Conservation (phyloP, 1,140 invertebrate genomes). For the Spodoptera frugiperda region DNA sequence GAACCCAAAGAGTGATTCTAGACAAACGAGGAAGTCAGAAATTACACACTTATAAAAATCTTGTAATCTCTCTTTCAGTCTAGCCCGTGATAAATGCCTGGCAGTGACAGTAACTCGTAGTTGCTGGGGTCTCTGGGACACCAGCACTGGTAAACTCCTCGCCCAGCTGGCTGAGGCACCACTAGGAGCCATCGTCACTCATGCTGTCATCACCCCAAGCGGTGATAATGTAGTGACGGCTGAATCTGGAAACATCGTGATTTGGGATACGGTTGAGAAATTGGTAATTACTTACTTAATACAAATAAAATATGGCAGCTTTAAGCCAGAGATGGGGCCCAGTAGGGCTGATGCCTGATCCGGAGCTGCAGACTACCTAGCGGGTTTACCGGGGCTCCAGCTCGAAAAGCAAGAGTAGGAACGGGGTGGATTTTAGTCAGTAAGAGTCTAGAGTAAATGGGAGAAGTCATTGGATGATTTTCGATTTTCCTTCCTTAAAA, state of each 20-base stretch:
- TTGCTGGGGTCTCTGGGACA: slow-evolving; percentile 98
- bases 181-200: slow-evolving; percentile 97
- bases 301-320: not conserved
- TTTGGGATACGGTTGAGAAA: slow-evolving; percentile 93
- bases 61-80: slow-evolving; percentile 78
- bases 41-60: too few relatives aligned
- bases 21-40: too few relatives aligned
- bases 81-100: slow-evolving; percentile 91
- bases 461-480: too few relatives aligned
- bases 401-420: too few relatives aligned
- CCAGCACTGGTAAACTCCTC: slow-evolving; percentile 93
- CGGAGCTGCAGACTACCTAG: too few relatives aligned
- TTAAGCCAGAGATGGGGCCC: too few relatives aligned
- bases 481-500: too few relatives aligned
- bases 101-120: slow-evolving; percentile 96
- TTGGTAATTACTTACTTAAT: slow-evolving; percentile 64
- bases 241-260: slow-evolving; percentile 96
- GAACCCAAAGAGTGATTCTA: too few relatives aligned
- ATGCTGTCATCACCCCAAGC: slow-evolving; percentile 94
- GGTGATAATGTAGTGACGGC: slow-evolving; percentile 95
- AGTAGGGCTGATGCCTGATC: too few relatives aligned
- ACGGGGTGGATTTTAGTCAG: too few relatives aligned
- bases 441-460: too few relatives aligned
- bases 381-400: too few relatives aligned
- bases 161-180: slow-evolving; percentile 96